Percentiles rank a stretch among this genome's conserved stretches.
phyloP scores from a whole-genome alignment of 2,888 invertebrate species.

The Standfussiana lucernea region DNA sequence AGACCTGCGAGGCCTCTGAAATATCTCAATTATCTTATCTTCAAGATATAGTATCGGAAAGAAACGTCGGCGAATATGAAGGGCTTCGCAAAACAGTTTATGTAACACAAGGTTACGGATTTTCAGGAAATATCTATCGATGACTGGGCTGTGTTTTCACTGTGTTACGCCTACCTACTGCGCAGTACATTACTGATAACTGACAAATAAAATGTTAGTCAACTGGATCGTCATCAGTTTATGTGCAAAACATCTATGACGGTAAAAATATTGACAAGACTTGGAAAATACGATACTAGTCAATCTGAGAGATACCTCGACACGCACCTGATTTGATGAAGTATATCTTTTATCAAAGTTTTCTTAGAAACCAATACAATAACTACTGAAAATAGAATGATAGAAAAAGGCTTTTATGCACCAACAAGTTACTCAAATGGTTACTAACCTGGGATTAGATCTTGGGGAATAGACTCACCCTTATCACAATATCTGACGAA shows the following conservation, averaged over 20 bases:
- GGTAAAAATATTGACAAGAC: neutral
- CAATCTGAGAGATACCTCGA: neutral
- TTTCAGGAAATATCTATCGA: conserved; percentile 15
- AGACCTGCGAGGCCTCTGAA: conserved; percentile 34
- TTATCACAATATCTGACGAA: neutral
- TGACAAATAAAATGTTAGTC: conserved; percentile 3
- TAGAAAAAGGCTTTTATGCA: neutral
- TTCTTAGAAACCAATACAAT: neutral
- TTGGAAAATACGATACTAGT: neutral
- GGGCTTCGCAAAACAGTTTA: conserved; percentile 23
- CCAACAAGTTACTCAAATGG: neutral
- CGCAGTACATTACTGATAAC: conserved; percentile 18
- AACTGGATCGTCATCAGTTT: conserved; percentile 19
- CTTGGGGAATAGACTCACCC: neutral
- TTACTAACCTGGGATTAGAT: neutral
- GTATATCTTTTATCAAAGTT: neutral
- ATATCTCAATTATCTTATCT: conserved; percentile 38
- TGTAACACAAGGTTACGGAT: conserved; percentile 7
- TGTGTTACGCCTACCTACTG: neutral
- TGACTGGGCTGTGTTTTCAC: neutral
- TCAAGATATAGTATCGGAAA: conserved; percentile 23
- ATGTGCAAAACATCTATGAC: neutral
- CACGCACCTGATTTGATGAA: neutral
- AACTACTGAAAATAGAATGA: neutral
- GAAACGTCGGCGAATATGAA: conserved; percentile 3